A percentile compares a stretch with the other conserved stretches of the same genome.
These are phyloP conservation scores for Brachionus asplanchnoidis DNA, from an alignment of 1,140 invertebrate genomes.

Conservation along the genomic window DNA sequence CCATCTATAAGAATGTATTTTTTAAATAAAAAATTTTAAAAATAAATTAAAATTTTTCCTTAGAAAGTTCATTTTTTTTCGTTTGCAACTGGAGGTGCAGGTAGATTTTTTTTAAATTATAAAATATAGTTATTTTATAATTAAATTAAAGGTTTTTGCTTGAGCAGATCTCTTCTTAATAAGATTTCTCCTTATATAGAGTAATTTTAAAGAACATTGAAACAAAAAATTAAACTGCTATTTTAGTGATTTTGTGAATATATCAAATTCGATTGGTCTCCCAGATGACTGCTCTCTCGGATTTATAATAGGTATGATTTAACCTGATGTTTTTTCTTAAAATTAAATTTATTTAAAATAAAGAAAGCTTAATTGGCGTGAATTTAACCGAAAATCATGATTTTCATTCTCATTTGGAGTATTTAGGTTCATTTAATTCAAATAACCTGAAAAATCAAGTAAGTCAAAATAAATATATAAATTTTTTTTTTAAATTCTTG, in stretches of 20 bases:
- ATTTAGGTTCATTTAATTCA: not conserved
- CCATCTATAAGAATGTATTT: not conserved
- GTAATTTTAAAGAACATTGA: not conserved
- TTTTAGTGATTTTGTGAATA: not conserved
- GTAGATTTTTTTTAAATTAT: not conserved
- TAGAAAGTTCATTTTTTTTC: not conserved
- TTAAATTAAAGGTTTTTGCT: conserved; percentile 13
- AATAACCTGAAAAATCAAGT: conserved; percentile 15
- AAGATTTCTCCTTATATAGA: not conserved
- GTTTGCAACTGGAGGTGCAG: conserved; percentile 39
- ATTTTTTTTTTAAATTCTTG: not conserved
- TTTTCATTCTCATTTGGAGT: conserved; percentile 38
- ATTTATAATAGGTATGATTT: conserved; percentile 29
- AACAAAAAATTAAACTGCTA: no score
- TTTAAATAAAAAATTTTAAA: not conserved
- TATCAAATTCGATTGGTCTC: conserved; percentile 12
- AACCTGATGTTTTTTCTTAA: not conserved
- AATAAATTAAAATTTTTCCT: not conserved
- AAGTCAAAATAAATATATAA: not conserved
- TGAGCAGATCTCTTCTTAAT: not conserved
- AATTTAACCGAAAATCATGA: not conserved
- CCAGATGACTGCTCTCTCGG: conserved; percentile 34
- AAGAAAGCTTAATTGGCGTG: not conserved
- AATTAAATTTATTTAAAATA: not conserved
- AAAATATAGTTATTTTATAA: not conserved